These are phyloP conservation scores for Spilogale gracilis DNA, from an alignment of 2,113 vertebrate genomes.

Conservation along the genomic window DNA sequence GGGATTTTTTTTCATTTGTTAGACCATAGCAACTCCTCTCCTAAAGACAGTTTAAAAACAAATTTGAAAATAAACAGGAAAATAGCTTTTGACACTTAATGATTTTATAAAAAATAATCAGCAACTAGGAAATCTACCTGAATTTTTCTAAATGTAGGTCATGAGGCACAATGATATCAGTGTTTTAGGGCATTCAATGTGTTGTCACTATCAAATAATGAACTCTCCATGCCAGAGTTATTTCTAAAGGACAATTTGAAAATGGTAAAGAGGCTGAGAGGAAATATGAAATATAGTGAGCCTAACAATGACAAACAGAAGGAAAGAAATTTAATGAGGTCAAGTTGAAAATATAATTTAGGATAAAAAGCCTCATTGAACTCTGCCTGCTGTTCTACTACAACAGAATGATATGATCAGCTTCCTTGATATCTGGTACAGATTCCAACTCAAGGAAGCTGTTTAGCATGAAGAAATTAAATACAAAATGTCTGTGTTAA, in stretches of 20 bases:
- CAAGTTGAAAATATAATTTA: constrained; percentile 75
- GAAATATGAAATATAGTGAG: neutral
- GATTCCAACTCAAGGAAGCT: constrained; percentile 19
- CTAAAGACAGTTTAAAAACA: neutral
- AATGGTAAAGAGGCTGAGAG: constrained; percentile 35
- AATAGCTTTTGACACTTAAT: constrained; percentile 57
- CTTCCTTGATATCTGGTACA: constrained; percentile 31
- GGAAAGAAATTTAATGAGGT: constrained; percentile 74
- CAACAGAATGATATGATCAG: constrained; percentile 17
- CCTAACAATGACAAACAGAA: constrained; percentile 67
- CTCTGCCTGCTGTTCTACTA: neutral
- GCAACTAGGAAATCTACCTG: constrained; percentile 55
- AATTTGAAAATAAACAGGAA: constrained; percentile 55
- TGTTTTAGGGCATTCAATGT: neutral
- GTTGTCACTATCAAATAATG: constrained; percentile 61
- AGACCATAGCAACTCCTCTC: neutral
- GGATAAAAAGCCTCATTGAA: constrained; percentile 74
- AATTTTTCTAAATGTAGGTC: neutral
- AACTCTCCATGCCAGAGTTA: constrained; percentile 60
- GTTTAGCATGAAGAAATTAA: neutral
- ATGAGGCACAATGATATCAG: neutral
- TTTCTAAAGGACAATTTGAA: constrained; percentile 59
- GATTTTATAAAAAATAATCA: constrained; percentile 14
- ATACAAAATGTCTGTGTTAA: constrained; percentile 33
- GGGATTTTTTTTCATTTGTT: neutral